A percentile compares a stretch with the other conserved stretches of the same genome.
phyloP scores from a whole-genome alignment of 2,113 vertebrate species.

The Arvicanthis niloticus region DNA sequence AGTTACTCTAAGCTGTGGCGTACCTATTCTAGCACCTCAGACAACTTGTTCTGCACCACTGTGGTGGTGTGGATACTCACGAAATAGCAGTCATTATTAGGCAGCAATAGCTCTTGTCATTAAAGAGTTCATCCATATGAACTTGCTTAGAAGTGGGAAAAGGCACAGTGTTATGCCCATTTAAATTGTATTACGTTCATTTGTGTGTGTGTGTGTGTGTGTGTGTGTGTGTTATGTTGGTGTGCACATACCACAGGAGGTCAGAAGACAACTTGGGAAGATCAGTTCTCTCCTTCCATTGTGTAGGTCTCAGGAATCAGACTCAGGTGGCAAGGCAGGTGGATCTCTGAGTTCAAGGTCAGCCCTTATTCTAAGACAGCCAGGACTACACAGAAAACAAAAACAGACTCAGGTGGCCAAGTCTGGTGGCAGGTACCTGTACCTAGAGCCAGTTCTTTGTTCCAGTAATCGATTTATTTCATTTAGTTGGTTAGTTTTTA shows the following conservation, averaged over 20 bases:
- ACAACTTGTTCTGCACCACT: neutral
- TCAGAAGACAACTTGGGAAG: neutral
- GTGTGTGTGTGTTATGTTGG: neutral
- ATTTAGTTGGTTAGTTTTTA: neutral
- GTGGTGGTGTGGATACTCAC: neutral
- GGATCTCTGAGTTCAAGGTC: no score
- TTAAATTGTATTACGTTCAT: neutral
- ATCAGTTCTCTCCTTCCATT: neutral
- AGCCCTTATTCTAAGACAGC: no score
- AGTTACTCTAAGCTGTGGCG: neutral
- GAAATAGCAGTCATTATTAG: neutral
- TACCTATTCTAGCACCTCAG: neutral
- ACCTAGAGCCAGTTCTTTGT: neutral
- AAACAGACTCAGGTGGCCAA: neutral
- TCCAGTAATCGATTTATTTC: no score
- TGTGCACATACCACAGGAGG: neutral
- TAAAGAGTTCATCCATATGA: neutral
- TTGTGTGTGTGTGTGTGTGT: neutral
- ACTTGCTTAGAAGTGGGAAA: neutral
- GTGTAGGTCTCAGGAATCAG: neutral
- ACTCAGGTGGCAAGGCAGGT: neutral
- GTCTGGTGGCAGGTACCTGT: neutral
- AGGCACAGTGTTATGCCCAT: neutral
- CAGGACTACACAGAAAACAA: no score
- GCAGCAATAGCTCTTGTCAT: neutral